These are phyloP conservation scores for Pterobdella sp. DNA, from an alignment of 2,888 invertebrate species.

Conservation along the genomic window DNA sequence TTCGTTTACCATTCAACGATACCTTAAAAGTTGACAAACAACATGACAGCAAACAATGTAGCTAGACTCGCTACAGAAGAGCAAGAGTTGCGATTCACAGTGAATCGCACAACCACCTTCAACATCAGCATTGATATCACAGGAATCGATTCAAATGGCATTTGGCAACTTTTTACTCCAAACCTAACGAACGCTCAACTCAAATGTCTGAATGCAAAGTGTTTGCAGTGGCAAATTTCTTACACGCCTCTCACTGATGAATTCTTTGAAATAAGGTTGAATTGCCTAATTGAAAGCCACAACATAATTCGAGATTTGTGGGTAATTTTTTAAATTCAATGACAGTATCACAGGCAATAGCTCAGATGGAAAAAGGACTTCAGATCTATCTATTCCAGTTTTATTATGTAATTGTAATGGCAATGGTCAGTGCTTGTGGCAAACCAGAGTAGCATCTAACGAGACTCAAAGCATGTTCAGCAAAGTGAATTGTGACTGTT, in stretches of 20 bases:
- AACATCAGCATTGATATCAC: constrained; percentile 9
- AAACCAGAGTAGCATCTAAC: not conserved
- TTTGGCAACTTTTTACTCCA: not conserved
- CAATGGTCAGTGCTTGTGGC: constrained; percentile 23
- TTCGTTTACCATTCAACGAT: too few species aligned
- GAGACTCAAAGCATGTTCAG: too few species aligned
- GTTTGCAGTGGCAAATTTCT: constrained; percentile 7
- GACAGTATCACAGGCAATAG: constrained; percentile 24
- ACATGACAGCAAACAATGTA: not conserved
- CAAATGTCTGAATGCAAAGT: not conserved
- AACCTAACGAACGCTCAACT: constrained; percentile 5
- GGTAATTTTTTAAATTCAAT: not conserved
- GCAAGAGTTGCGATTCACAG: constrained; percentile 2
- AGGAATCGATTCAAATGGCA: not conserved
- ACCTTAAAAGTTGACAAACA: too few species aligned
- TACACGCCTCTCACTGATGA: not conserved
- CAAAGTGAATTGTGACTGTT: too few species aligned
- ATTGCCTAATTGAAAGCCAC: not conserved
- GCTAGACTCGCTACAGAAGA: not conserved
- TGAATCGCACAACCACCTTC: constrained; percentile 16
- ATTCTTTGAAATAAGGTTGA: constrained; percentile 5
- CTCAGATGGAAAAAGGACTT: constrained; percentile 2
- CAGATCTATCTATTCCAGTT: constrained; percentile 9
- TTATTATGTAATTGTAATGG: constrained; percentile 23
- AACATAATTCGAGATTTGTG: not conserved